Evolutionary conservation across 1,140 invertebrate species (phyloP).

Genomic region (Nephila pilipes): DNA sequence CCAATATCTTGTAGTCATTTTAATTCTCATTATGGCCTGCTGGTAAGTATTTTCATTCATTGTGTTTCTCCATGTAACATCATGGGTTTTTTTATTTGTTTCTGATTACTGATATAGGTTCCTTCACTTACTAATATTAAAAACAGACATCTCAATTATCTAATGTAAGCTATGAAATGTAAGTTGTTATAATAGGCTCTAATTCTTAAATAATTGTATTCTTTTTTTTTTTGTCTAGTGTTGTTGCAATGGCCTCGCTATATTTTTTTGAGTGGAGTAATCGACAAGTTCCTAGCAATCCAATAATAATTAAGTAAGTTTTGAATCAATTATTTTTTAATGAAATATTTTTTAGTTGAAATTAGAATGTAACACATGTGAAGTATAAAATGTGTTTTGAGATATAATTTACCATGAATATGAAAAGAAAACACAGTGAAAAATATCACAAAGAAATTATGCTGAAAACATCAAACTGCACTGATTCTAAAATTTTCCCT

Average conservation of each 20-base stretch:
- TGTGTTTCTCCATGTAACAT: background rate
- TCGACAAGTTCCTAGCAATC: slow-evolving; percentile 78
- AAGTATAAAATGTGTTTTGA: no score
- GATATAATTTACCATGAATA: no score
- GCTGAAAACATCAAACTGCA: no score
- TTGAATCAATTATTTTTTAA: background rate
- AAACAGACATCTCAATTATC: background rate
- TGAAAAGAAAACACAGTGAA: no score
- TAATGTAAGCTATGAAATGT: background rate
- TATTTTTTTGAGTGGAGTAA: slow-evolving; percentile 90
- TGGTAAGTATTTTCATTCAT: slow-evolving; percentile 86
- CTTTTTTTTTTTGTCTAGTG: slow-evolving; percentile 83
- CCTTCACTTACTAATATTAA: background rate
- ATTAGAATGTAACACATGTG: no score
- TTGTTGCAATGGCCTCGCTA: slow-evolving; percentile 92
- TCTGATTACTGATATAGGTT: no score
- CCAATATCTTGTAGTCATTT: slow-evolving; percentile 91
- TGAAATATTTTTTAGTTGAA: no score
- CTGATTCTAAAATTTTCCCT: no score
- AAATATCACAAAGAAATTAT: no score
- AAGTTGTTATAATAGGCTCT: background rate
- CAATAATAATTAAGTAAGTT: slow-evolving; percentile 42
- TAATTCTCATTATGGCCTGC: slow-evolving; percentile 95
- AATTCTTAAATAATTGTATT: background rate
- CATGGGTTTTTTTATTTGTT: background rate